Evolutionary conservation across 2,113 vertebrate species (phyloP).

Genomic region (Struthidea cinerea): DNA sequence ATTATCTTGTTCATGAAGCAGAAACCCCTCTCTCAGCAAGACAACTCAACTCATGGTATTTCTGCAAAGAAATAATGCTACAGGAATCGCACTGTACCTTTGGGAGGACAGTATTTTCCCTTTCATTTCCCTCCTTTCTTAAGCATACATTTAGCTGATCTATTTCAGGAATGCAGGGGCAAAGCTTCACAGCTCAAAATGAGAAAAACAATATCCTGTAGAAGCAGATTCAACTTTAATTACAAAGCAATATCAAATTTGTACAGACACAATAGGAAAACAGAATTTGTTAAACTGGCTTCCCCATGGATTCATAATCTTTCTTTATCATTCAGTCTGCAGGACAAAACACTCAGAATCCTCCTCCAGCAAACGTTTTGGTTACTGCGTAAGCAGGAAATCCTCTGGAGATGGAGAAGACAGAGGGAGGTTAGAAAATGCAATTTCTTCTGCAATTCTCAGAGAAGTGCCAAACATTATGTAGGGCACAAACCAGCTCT

Average conservation of each 20-base stretch:
- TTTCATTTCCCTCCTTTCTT: not conserved
- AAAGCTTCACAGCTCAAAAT: not conserved
- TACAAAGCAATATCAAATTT: not conserved
- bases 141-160: not conserved
- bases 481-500: not conserved
- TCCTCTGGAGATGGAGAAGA: not conserved
- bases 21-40: not conserved
- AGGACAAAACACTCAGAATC: not conserved
- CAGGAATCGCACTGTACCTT: not conserved
- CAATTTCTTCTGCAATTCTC: not conserved
- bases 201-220: not conserved
- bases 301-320: not conserved
- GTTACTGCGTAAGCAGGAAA: not conserved
- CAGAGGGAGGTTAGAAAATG: not conserved
- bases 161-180: not conserved
- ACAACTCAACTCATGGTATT: not conserved
- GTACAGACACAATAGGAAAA: not conserved
- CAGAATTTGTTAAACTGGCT: not conserved
- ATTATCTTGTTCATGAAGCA: slow-evolving; percentile 11
- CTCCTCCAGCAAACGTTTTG: not conserved
- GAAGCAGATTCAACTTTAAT: not conserved
- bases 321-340: not conserved
- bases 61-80: not conserved
- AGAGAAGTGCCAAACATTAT: not conserved
- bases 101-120: not conserved